phyloP scores from a whole-genome alignment of 2,113 vertebrate species.

The Promerops cafer region DNA sequence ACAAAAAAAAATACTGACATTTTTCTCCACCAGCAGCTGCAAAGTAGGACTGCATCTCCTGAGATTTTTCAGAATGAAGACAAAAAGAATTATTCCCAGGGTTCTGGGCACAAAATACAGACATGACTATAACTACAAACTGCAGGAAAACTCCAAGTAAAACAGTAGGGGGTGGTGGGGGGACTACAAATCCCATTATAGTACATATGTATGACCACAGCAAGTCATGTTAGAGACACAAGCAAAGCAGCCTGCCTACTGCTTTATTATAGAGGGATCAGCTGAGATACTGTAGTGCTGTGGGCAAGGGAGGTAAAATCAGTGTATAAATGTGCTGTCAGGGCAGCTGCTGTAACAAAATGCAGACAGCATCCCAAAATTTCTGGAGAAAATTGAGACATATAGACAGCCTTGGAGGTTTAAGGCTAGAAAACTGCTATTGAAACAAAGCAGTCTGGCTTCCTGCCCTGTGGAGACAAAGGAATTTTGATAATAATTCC shows the following conservation, averaged over 20 bases:
- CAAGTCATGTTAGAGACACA: neutral
- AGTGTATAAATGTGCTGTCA: neutral
- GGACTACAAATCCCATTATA: neutral
- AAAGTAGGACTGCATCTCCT: neutral
- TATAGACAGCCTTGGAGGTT: neutral
- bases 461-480: neutral
- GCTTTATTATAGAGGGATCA: neutral
- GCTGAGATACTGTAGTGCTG: neutral
- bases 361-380: neutral
- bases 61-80: neutral
- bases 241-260: neutral
- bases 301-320: neutral
- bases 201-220: neutral
- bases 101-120: neutral
- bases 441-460: neutral
- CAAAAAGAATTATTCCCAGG: neutral
- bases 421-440: neutral
- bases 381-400: neutral
- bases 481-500: constrained; percentile 33
- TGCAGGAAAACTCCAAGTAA: neutral
- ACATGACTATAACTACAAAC: neutral
- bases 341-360: neutral
- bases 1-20: neutral
- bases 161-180: fast-evolving
- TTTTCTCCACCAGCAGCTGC: neutral